A percentile compares a stretch with the other conserved stretches of the same genome.
Evolutionary conservation across 2,113 vertebrate genomes (phyloP).

Genomic region (Nothobranchius kuhntae): DNA sequence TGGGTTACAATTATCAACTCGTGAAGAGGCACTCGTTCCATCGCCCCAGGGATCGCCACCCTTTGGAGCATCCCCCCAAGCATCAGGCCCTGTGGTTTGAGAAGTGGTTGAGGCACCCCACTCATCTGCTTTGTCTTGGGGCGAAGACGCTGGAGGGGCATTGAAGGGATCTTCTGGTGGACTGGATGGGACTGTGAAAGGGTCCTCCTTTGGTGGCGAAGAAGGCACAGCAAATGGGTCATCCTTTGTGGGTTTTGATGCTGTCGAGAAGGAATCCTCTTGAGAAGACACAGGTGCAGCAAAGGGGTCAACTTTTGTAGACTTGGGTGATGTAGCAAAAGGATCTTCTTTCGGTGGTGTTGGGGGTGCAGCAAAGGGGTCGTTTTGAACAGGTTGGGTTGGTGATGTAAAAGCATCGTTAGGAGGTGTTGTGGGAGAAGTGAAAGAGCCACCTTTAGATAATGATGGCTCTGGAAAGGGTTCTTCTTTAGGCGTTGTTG

Average conservation of each 20-base stretch:
- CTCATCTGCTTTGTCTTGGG: constrained; percentile 20
- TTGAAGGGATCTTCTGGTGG: constrained; percentile 59
- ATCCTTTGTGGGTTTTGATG: constrained; percentile 5
- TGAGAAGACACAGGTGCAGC: not conserved
- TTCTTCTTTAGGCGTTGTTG: constrained; percentile 39
- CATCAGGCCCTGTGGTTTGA: constrained; percentile 56
- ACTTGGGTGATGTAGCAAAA: constrained; percentile 7
- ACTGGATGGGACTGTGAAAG: constrained; percentile 33
- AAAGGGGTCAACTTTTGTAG: constrained; percentile 35
- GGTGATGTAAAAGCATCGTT: constrained; percentile 36
- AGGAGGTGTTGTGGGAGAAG: constrained; percentile 7
- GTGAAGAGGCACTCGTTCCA: constrained; percentile 13
- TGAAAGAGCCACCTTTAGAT: constrained; percentile 26
- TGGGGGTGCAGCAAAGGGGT: constrained; percentile 32
- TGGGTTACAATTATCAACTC: constrained; percentile 42
- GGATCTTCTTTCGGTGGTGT: constrained; percentile 13
- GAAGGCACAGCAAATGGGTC: constrained; percentile 21
- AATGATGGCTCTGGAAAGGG: constrained; percentile 4
- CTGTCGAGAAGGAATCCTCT: constrained; percentile 20
- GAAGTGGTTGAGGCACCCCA: constrained; percentile 55
- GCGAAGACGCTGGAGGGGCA: constrained; percentile 16
- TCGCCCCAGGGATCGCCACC: constrained; percentile 73
- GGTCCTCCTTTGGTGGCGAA: constrained; percentile 27
- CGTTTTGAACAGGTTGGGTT: constrained; percentile 17
- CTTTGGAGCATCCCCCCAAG: constrained; percentile 76